Base-by-base conservation (phyloP, 2,888 invertebrate genomes). In the Sminthurinus aureus region DNA sequence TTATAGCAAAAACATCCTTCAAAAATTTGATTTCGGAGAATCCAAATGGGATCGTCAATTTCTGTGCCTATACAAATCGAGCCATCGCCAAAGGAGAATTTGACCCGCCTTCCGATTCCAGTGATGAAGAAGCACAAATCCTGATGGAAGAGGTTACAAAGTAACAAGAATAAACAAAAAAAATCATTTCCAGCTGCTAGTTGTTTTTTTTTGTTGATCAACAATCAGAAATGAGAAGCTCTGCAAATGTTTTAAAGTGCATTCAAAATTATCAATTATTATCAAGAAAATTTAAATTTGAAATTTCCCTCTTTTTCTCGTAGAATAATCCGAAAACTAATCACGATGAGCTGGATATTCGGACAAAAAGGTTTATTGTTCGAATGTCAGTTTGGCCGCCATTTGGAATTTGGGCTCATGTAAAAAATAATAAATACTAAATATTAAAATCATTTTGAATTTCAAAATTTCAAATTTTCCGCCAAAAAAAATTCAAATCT, bases 391-490 rank as follows among this genome's bases (percentile, higher is more conserved):
- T 66, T n/a, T 87, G 85, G 86, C 88, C 88, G 2, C 86, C 87
- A 2, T n/a, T 87, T 0, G 71, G 69, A 13, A 87, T 88, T 79
- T 88, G 86, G 85, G 86, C 88, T 8, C 86, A 86, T 81, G n/a
- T n/a, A n/a, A n/a, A n/a, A n/a, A n/a, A n/a, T n/a, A n/a, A n/a
- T n/a, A n/a, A n/a, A n/a, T n/a, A n/a, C n/a, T n/a, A n/a, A n/a
- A n/a, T n/a, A n/a, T n/a, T n/a, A n/a, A n/a, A n/a, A n/a, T n/a
- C n/a, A n/a, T n/a, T n/a, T n/a, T n/a, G n/a, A n/a, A n/a, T n/a
- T n/a, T n/a, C n/a, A n/a, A n/a, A n/a, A n/a, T n/a, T n/a, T n/a
- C n/a, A n/a, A n/a, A n/a, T n/a, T n/a, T n/a, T n/a, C n/a, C n/a
- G n/a, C n/a, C n/a, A n/a, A n/a, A n/a, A n/a, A n/a, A n/a, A n/a